Base-by-base conservation (phyloP, 2,113 vertebrate species). In the Caretta caretta region DNA sequence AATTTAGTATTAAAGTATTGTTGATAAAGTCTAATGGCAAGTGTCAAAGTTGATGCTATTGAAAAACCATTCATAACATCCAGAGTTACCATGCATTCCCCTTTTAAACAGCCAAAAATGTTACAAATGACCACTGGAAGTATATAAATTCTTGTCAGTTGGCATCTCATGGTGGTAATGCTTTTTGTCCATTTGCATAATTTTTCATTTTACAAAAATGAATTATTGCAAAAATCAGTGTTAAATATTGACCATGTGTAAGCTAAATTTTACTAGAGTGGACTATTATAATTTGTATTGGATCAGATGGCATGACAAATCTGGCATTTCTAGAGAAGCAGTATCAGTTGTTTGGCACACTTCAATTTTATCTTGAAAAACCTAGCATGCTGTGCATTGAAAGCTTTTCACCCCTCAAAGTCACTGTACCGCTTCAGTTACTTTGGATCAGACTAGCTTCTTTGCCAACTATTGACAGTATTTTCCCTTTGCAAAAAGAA, bases 241-340 rank as follows among this genome's bases (percentile, higher is more conserved):
- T 59, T 59, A 59, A 59, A 59, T 59, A 59, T 59, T 59, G 57
- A 59, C 57, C 13, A 69, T 11, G 75, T 88, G 46, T 62, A 88
- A 90, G 72, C 29, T 80, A 16, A 0, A 1, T 59, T 94, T 96
- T 84, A 62, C 59, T 62, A 13, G 17, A 53, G 13, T 42, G 20
- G 24, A 84, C 10, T 65, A 46, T 20, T 78, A 53, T 80, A 83
- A 84, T 0, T 0, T 22, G 20, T 50, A 8, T 53, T 89, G 57
- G 24, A 86, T 90, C n/a, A 49, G 35, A 87, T 59, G 65, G 46
- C 51, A 59, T n/a, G 51, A 84, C 93, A 92, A 92, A 2, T n/a
- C 4, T 24, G 8, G 0, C 22, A 50, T 87, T 83, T 76, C 1
- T 49, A 46, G 80, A n/a, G n/a, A 90, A 38, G 3, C 78, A 27